Conservation (phyloP, 2,888 invertebrate genomes). For the Melanchra persicariae region DNA sequence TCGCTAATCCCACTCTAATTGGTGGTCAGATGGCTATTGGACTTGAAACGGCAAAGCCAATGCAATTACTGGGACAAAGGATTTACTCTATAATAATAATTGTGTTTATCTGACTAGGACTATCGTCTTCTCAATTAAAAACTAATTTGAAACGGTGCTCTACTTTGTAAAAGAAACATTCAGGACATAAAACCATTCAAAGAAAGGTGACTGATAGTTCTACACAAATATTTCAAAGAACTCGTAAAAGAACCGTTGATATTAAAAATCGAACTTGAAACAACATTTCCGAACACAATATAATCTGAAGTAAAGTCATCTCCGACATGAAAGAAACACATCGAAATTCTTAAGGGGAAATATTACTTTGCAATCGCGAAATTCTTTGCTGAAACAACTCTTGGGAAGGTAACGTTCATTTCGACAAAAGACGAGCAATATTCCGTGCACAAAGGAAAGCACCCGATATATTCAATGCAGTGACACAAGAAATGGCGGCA, state of each 20-base stretch:
- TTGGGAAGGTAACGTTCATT: conserved; percentile 89
- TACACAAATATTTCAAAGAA: conserved; percentile 64
- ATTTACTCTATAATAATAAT: conserved; percentile 73
- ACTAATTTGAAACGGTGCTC: conserved; percentile 4
- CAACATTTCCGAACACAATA: conserved; percentile 84
- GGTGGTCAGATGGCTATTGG: conserved; percentile 88
- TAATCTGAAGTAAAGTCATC: conserved; percentile 89
- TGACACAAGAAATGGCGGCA: conserved; percentile 90
- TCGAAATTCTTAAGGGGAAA: conserved; percentile 90
- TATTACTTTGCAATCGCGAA: conserved; percentile 90
- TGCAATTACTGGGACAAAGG: conserved; percentile 84
- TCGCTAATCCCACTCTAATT: conserved; percentile 88
- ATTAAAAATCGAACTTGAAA: conserved; percentile 81
- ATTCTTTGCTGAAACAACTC: conserved; percentile 90
- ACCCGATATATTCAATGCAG: conserved; percentile 91
- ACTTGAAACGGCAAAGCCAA: conserved; percentile 86
- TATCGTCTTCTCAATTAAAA: conserved; percentile 31
- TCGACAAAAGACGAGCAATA: conserved; percentile 90
- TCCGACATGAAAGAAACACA: conserved; percentile 89
- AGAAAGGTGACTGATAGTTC: conserved; percentile 68
- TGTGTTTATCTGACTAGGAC: conserved; percentile 47
- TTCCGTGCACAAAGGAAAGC: conserved; percentile 90
- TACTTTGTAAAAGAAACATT: conserved; percentile 9
- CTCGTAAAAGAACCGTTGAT: conserved; percentile 71
- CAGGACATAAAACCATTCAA: conserved; percentile 20